A percentile compares a stretch with the other conserved stretches of the same genome.
Conservation (phyloP, 2,113 vertebrate genomes). For the Nothobranchius furzeri region DNA sequence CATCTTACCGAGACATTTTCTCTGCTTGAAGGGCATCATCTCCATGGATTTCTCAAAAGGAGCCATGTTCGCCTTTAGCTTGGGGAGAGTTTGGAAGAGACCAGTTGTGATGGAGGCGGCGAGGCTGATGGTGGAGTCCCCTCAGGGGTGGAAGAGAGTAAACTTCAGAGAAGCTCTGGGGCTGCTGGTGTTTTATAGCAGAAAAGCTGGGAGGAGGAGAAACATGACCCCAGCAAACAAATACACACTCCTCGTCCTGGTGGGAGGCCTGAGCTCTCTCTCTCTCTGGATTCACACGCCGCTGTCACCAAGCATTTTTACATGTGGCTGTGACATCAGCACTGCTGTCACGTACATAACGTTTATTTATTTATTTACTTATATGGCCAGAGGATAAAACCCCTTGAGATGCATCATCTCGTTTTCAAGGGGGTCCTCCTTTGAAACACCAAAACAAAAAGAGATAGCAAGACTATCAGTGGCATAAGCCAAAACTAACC, state of each 20-base stretch:
- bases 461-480: too few relatives aligned
- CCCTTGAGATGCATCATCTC: too few relatives aligned
- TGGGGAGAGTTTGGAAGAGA: conserved; percentile 31
- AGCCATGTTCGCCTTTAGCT: conserved; percentile 68
- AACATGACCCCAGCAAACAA: conserved; percentile 48
- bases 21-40: conserved; percentile 81
- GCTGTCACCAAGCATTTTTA: conserved; percentile 58
- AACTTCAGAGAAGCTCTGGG: conserved; percentile 42
- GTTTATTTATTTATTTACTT: too few relatives aligned
- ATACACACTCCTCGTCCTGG: conserved; percentile 31
- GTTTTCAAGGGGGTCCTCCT: too few relatives aligned
- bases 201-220: conserved; percentile 53
- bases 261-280: conserved; percentile 5
- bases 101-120: conserved; percentile 20
- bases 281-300: conserved; percentile 56
- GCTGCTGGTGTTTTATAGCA: conserved; percentile 62
- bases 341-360: conserved; percentile 31
- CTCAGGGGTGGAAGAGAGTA: conserved; percentile 62
- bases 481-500: too few relatives aligned
- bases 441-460: too few relatives aligned
- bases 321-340: conserved; percentile 52
- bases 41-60: conserved; percentile 82
- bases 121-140: conserved; percentile 66
- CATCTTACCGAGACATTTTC: conserved; percentile 80
- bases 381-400: too few relatives aligned